Evolutionary conservation across 2,113 vertebrate genomes (phyloP), one percentile per base, ranked within the genome.

Genomic region (Polypterus senegalus): DNA sequence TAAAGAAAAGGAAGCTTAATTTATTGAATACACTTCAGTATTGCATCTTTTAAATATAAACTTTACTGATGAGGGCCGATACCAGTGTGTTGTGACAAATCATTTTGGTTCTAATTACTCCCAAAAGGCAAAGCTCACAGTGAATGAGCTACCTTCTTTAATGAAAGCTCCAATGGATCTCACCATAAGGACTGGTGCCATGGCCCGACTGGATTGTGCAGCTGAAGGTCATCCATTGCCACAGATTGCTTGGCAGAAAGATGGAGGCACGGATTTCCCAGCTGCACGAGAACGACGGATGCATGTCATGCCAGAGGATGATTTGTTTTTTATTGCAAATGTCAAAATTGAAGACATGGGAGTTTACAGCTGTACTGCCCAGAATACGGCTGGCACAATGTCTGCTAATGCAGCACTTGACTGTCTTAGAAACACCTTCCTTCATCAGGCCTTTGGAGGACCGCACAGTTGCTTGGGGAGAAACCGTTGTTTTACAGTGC

Each of bases 241-340:
- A 0, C 88, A 90, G 76, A 89, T 90, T 67, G 88, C 88, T 61
- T 90, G 88, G 88, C 88, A 90, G 75, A 90, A 90, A 47, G 87
- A 90, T 4, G 88, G 88, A 5, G 88, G 88, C 5, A 90, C 87
- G 7, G 88, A 90, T 66, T 90, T 90, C 8, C 88, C 88, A 64
- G 88, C 88, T 2, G 88, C 88, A 4, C 74, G 88, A 60, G 88
- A 90, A 67, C 81, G 88, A n/a, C 84, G 88, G 45, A 90, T 90
- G 88, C 88, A 90, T 0, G 88, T 90, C 58, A 90, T 90, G 88
- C 88, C 88, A 0, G 87, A 89, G 68, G 88, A 89, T 1, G 88
- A 89, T 3, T 87, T 90, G 47, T 87, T 90, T 71, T 90, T 90
- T 57, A 90, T 90, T 46, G 87, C 83, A 7, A 86, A 89, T 0